Base-by-base conservation (phyloP, 1,140 invertebrate species). In the Drosophila bipectinata region DNA sequence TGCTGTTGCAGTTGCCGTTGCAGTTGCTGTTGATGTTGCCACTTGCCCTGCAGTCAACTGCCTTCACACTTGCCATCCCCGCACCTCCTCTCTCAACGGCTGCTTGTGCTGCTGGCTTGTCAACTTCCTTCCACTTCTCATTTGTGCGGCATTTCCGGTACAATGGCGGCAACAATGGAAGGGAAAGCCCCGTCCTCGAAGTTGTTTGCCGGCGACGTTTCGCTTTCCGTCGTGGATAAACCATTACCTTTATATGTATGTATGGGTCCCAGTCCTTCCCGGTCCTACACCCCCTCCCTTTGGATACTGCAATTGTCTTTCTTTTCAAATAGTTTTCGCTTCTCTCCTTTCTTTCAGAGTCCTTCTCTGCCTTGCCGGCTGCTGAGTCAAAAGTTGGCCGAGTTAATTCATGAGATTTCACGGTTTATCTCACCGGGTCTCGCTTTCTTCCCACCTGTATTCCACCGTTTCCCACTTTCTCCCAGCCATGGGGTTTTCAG, bases 51-150 rank as follows among this genome's bases (percentile, higher is more conserved):
- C 79, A 60, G 74, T 75, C 72, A 75, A 75, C 72, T 75, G 72
- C 71, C 53, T 75, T 52, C 60, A 53, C 72, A 73, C 71, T 74
- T 72, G 49, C 51, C 53, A 57, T 26, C 34, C 14, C 28, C 14
- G 4, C 15, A 37, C 18, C 48, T 1, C 49, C 28, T 61, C 10
- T 15, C 45, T n/a, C 34, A 4, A 37, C 26, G 5, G 26, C 26
- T 28, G 26, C 26, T 28, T 28, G 9, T 21, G 12, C 15, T 30
- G 51, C 51, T 71, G 64, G 81, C 77, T 63, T 81, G 83, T 82
- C 82, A 82, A 78, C 82, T 85, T 87, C 82, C 82, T 85, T 82
- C 82, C 83, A 88, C 83, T 85, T 85, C 78, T 85, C 82, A 87
- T 87, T 85, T 85, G 82, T 85, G 77, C 57, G 81, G 81, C 81